Evolutionary conservation across 1,140 invertebrate species (phyloP).

Genomic region (Rhyzopertha dominica): DNA sequence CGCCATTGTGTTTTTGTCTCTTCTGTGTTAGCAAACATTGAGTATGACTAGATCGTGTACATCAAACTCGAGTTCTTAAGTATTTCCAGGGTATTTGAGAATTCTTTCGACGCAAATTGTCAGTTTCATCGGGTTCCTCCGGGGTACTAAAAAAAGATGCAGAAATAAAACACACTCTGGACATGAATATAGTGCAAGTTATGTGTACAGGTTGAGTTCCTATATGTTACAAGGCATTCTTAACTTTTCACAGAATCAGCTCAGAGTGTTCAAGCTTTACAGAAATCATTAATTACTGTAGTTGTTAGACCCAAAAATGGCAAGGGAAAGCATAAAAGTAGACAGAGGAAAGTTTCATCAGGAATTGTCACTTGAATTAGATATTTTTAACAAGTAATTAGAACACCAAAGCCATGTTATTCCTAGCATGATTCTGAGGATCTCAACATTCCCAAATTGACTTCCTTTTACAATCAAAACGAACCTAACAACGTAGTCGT

Average conservation of each 20-base stretch:
- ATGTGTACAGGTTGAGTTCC: no score
- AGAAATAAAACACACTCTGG: no score
- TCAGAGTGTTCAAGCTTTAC: constrained; percentile 7
- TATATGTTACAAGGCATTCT: constrained; percentile 8
- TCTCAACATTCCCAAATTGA: constrained; percentile 5
- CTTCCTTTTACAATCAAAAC: constrained; percentile 10
- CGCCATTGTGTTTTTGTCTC: no score
- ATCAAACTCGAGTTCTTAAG: no score
- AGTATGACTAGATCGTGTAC: no score
- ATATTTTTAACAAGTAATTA: constrained; percentile 5
- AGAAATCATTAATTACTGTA: constrained; percentile 5
- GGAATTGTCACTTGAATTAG: constrained; percentile 6
- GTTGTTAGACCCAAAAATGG: constrained; percentile 8
- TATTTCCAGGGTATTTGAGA: no score
- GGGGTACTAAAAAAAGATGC: no score
- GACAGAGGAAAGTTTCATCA: constrained; percentile 5
- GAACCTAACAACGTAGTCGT: constrained; percentile 1
- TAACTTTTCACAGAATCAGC: not conserved
- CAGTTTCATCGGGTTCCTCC: no score
- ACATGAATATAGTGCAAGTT: no score
- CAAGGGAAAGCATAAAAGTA: constrained; percentile 2
- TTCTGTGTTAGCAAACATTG: no score
- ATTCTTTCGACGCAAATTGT: no score
- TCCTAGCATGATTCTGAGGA: constrained; percentile 2
- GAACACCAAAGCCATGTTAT: constrained; percentile 4